Evolutionary conservation across 2,888 invertebrate genomes (phyloP).

Genomic region (Augiades crinisus): DNA sequence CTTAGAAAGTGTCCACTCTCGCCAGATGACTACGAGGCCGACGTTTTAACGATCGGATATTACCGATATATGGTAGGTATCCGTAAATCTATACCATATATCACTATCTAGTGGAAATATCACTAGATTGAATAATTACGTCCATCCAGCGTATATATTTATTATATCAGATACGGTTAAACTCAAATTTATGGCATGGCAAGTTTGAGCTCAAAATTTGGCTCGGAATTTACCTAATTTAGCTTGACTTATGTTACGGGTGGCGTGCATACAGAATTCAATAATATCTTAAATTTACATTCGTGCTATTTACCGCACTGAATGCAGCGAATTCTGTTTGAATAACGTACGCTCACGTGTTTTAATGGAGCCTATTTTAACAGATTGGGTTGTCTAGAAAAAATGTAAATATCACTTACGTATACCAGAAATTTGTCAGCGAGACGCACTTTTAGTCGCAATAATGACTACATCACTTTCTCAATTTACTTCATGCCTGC

Average conservation of each 20-base stretch:
- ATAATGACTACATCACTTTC: no score
- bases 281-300: slow-evolving; percentile 36
- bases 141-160: slow-evolving; percentile 24
- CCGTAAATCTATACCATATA: no score
- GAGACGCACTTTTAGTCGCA: no score
- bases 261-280: slow-evolving; percentile 32
- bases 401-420: no score
- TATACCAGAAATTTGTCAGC: no score
- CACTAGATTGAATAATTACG: slow-evolving; percentile 15
- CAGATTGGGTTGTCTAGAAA: no score
- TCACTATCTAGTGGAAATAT: slow-evolving; percentile 19
- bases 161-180: slow-evolving; percentile 28
- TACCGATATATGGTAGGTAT: not conserved
- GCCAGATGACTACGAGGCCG: slow-evolving; percentile 9
- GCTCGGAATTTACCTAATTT: slow-evolving; percentile 41
- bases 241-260: slow-evolving; percentile 38
- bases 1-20: slow-evolving; percentile 24
- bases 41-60: slow-evolving; percentile 13
- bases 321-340: slow-evolving; percentile 3
- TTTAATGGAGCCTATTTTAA: no score
- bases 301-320: slow-evolving; percentile 20
- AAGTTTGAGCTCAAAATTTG: slow-evolving; percentile 36
- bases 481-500: no score
- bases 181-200: slow-evolving; percentile 38
- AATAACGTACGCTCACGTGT: no score